Percentiles rank a stretch among this genome's conserved stretches.
Evolutionary conservation across 1,140 invertebrate species (phyloP).

Genomic region (Carposina sasakii): DNA sequence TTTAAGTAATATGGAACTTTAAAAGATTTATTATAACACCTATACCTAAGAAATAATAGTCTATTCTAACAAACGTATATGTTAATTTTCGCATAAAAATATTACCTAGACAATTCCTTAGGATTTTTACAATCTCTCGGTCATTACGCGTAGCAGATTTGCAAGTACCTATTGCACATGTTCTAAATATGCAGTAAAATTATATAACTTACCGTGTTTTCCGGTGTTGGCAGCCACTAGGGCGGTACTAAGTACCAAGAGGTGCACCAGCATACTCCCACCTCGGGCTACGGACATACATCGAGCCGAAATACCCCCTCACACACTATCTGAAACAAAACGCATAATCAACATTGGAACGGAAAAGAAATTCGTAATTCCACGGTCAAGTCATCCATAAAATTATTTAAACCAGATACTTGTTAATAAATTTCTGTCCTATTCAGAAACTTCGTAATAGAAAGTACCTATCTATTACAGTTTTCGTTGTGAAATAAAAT

Average conservation of each 20-base stretch:
- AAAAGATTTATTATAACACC: too few relatives aligned
- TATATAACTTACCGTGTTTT: slow-evolving; percentile 60
- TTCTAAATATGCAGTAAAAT: too few relatives aligned
- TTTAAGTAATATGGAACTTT: too few relatives aligned
- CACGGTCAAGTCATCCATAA: not conserved
- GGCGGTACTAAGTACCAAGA: slow-evolving; percentile 63
- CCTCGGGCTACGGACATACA: slow-evolving; percentile 40
- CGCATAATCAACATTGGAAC: slow-evolving; percentile 37
- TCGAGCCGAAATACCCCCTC: slow-evolving; percentile 39
- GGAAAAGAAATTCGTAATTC: slow-evolving; percentile 14
- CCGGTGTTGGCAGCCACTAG: slow-evolving; percentile 56
- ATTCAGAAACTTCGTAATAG: slow-evolving; percentile 28
- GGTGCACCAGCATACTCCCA: slow-evolving; percentile 60
- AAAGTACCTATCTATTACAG: slow-evolving; percentile 54
- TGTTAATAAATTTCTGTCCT: slow-evolving; percentile 31
- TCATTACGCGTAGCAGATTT: too few relatives aligned
- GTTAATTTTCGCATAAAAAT: too few relatives aligned
- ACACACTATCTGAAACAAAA: too few relatives aligned
- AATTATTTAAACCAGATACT: slow-evolving; percentile 26
- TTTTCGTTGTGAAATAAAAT: slow-evolving; percentile 62
- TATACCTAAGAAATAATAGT: too few relatives aligned
- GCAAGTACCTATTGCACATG: too few relatives aligned
- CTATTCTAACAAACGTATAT: too few relatives aligned
- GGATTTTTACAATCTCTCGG: too few relatives aligned
- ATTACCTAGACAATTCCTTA: too few relatives aligned